Evolutionary conservation across 2,888 invertebrate species (phyloP), one percentile per base, ranked within the genome.

Genomic region (Timandra comae): DNA sequence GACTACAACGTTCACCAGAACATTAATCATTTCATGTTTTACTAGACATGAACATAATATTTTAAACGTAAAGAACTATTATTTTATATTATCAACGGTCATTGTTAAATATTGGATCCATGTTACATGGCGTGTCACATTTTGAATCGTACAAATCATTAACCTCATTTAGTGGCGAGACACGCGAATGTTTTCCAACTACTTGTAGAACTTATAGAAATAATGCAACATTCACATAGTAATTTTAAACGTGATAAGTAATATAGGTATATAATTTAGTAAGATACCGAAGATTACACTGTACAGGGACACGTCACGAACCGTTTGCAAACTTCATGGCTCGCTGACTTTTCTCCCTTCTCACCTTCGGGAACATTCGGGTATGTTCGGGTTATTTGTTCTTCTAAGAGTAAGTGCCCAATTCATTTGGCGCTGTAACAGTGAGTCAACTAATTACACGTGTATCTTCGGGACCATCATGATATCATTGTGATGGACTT

Each of bases 321-420:
- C 59, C 60, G 78, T 61, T 70, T 67, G 38, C 35, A 44, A 45
- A 45, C 71, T 76, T 79, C 75, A 79, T 68, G 80, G 71, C 55
- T 67, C 64, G 63, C 39, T 63, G 72, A 62, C 26, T 69, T 62
- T 60, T 65, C 67, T n/a, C 67, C 49, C 64, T 63, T 56, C 59
- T 49, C 51, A 48, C 49, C 63, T 68, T 73, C 76, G 73, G 63
- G 53, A 58, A 8, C 19, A 12, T 13, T 46, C 47, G 48, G 41
- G 5, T 29, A 46, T 43, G 49, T 56, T 78, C 78, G 79, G 55
- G 31, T n/a, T 23, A 31, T 34, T 49, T 59, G 59, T 54, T 31
- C 12, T 49, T 38, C 48, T 52, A 53, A 55, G 43, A 32, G 38
- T 47, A 46, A 57, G 58, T 49, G 66, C 63, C 67, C 59, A 71